Evolutionary conservation across 1,140 invertebrate species (phyloP), one percentile per base, ranked within the genome.

Genomic region (Cyclina sinensis): DNA sequence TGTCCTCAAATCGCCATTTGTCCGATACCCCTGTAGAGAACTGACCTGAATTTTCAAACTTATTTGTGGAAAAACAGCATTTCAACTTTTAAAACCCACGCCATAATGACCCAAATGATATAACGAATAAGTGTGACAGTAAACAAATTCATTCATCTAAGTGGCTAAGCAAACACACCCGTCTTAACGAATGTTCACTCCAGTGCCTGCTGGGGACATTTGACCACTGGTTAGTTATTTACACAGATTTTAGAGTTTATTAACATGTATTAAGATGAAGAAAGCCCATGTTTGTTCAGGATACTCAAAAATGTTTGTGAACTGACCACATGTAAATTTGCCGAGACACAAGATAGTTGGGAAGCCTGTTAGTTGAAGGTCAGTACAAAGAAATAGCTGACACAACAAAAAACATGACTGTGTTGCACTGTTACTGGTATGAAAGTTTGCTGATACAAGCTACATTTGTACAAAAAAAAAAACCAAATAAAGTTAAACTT

Each of bases 301-400:
- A 32, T 35, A 39, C 24, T 76, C 21, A 14, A 48, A 76, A 46
- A 27, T 76, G 43, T 48, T 76, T 76, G 73, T 12, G 18, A 21
- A 43, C 21, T 70, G 65, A 70, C 65, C 65, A 70, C 65, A 70
- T 18, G 73, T 51, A 76, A 76, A 76, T 76, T 48, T 76, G 46
- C 35, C 5, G 32, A 76, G 39, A 76, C n/a, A 1, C 18, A 16
- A 43, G 21, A n/a, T 4, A n/a, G 5, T 14, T 43, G 43, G 51
- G 51, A 57, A 57, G 51, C 51, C 21, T 3, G 14, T 21, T 21
- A 62, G n/a, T 27, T 62, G 4, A 70, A 70, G 27, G 65, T 37
- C 65, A 1, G 65, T 39, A 37, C 32, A 2, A 16, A 18, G 30
- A 16, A 35, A 37, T 12, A 7, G 65, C 35, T 37, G 65, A 70